Percentiles rank a stretch among this genome's conserved stretches.
Evolutionary conservation across 2,888 invertebrate genomes (phyloP).

Genomic region (Sphaerophoria rueppellii): DNA sequence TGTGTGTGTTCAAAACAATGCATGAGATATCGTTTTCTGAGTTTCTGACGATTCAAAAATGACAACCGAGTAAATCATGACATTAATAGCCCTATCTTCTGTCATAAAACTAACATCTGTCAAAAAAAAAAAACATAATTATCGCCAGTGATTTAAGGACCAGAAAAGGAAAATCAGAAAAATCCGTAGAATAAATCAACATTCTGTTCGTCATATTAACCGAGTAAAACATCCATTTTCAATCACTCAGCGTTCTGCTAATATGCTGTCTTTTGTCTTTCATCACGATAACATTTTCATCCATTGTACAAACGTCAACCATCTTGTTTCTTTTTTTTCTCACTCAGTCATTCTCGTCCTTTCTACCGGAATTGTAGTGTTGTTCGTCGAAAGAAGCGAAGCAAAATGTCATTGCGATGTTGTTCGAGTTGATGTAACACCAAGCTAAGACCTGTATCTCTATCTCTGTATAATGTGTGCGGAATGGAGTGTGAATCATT

Average conservation of each 20-base stretch:
- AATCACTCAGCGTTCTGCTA: conserved; percentile 46
- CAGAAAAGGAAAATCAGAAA: neutral
- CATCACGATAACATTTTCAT: conserved; percentile 42
- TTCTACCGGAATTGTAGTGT: too few species aligned
- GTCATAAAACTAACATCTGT: conserved; percentile 21
- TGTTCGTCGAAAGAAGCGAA: neutral
- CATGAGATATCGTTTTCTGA: conserved; percentile 61
- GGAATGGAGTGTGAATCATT: conserved; percentile 27
- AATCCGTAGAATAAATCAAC: conserved; percentile 21
- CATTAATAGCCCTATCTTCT: neutral
- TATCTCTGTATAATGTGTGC: neutral
- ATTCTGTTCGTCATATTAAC: conserved; percentile 20
- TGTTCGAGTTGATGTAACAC: conserved; percentile 15
- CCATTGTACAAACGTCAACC: conserved; percentile 47
- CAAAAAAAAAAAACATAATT: conserved; percentile 42
- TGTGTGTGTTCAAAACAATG: conserved; percentile 37
- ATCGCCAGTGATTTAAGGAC: conserved; percentile 6
- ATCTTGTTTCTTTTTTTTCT: conserved; percentile 6
- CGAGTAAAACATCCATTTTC: conserved; percentile 35
- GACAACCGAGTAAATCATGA: too few species aligned
- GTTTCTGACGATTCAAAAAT: too few species aligned
- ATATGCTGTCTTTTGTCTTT: conserved; percentile 13
- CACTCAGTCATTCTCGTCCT: neutral
- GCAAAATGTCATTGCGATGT: conserved; percentile 38
- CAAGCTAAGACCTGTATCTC: conserved; percentile 1